Percentiles rank a stretch among this genome's conserved stretches.
phyloP scores from a whole-genome alignment of 2,888 invertebrate genomes.

The Nymphalis urticae region DNA sequence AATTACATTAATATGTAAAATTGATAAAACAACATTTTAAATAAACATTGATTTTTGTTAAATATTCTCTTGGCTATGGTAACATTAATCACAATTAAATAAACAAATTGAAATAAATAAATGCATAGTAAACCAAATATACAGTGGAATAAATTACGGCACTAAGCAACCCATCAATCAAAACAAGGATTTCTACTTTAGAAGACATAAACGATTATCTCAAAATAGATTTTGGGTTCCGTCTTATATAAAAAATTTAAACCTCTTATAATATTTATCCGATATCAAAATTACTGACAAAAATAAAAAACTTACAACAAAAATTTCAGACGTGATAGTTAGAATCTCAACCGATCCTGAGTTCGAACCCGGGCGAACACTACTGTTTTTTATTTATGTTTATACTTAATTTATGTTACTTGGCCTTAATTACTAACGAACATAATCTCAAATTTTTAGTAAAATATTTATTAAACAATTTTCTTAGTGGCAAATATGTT shows the following conservation, averaged over 20 bases:
- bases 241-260: neutral
- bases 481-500: too few relatives aligned
- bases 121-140: slow-evolving; percentile 45
- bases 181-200: slow-evolving; percentile 75
- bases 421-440: too few relatives aligned
- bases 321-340: too few relatives aligned
- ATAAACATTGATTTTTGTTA: neutral
- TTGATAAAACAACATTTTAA: neutral
- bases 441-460: too few relatives aligned
- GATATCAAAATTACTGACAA: too few relatives aligned
- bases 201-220: slow-evolving; percentile 66
- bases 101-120: slow-evolving; percentile 59
- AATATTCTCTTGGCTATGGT: slow-evolving; percentile 14
- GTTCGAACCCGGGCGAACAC: too few relatives aligned
- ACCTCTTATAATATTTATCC: too few relatives aligned
- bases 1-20: neutral
- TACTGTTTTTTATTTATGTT: too few relatives aligned
- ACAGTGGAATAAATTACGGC: slow-evolving; percentile 58
- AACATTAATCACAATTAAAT: slow-evolving; percentile 72
- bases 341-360: too few relatives aligned
- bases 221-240: slow-evolving; percentile 42
- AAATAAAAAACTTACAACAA: too few relatives aligned
- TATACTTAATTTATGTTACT: too few relatives aligned
- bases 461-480: too few relatives aligned
- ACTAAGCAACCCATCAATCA: slow-evolving; percentile 74